Evolutionary conservation across 1,140 invertebrate species (phyloP).

Genomic region (Aphelinus atriplicis): DNA sequence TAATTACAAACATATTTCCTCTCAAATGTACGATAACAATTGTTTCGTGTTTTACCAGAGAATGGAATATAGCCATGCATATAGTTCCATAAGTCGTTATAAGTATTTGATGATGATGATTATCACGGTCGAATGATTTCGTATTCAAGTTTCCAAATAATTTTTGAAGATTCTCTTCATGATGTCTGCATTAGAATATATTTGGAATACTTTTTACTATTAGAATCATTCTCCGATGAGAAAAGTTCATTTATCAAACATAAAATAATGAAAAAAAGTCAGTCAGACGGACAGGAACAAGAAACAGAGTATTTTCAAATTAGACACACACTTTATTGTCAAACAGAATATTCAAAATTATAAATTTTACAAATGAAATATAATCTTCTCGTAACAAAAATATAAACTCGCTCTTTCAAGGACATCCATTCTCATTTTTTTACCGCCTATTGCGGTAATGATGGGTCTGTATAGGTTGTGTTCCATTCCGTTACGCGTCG

Average conservation of each 20-base stretch:
- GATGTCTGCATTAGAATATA: background rate
- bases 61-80: background rate
- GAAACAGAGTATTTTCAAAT: constrained; percentile 10
- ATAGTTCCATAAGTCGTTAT: constrained; percentile 10
- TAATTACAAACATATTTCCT: background rate
- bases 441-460: background rate
- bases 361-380: constrained; percentile 6
- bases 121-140: constrained; percentile 12
- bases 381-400: background rate
- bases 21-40: constrained; percentile 9
- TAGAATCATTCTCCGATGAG: background rate
- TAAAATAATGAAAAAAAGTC: background rate
- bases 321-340: constrained; percentile 25
- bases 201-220: no score
- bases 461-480: background rate
- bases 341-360: background rate
- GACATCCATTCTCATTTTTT: background rate
- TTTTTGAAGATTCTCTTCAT: background rate
- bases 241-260: background rate
- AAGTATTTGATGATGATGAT: background rate
- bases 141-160: constrained; percentile 1
- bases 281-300: background rate
- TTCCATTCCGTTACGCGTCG: background rate
- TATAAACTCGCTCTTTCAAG: background rate
- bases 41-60: background rate